Base-by-base conservation (phyloP, 1,140 invertebrate genomes). In the Scaptodrosophila lebanonensis region DNA sequence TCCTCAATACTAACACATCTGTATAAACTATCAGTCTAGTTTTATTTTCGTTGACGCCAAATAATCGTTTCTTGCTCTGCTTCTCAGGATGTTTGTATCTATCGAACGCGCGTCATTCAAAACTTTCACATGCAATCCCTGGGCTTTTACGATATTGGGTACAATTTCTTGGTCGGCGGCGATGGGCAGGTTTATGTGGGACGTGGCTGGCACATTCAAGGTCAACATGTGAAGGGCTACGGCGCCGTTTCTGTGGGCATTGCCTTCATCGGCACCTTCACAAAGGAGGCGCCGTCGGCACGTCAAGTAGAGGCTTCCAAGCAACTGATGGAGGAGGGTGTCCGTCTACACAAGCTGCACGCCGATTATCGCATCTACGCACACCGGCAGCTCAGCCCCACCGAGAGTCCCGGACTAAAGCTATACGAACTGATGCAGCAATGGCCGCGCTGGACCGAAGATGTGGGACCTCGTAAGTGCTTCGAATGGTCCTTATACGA, bases 161-260 rank as follows among this genome's bases (percentile, higher is more conserved):
- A 93, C 64, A 95, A 92, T 72, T 96, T 95, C 68, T 79, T 95
- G 1, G 88, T 95, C 1, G 94, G 93, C 0, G 92, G 92, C 17
- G 93, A 94, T 73, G 93, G 93, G 0, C 88, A 89, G 1, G 89
- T 90, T 0, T 94, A 93, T 85, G 90, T 90, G 77, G 93, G 91
- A 0, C 87, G 89, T 11, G 92, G 92, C 1, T 94, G 92, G 92
- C 88, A 91, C 54, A 84, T 83, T 5, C 79, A 89, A 3, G 92
- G 92, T 0, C 89, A 91, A 1, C 92, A 93, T 64, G 90, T 91
- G 0, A 86, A 88, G 12, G 87, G 88, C 0, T 92, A 91, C 68
- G 93, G 93, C 53, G 66, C 72, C 1, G 89, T 87, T 30, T 89
- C 90, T 7, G 86, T 93, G 7, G 92, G 91, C 47, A 91, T 94